phyloP scores from a whole-genome alignment of 2,888 invertebrate genomes.

The Pristionchus japonicus region DNA sequence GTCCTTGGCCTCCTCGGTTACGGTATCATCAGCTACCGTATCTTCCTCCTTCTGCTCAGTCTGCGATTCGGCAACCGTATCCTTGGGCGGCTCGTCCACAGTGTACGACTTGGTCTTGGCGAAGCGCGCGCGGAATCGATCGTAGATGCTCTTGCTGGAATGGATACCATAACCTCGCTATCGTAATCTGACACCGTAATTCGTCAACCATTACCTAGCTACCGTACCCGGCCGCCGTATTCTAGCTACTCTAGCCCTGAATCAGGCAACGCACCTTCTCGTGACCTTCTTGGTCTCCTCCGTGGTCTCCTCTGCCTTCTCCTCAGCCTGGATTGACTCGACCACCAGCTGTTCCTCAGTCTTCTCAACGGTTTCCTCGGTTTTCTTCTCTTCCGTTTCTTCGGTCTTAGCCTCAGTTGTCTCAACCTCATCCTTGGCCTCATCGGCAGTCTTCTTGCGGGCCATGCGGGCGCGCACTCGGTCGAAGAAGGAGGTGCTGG shows the following conservation, averaged over 20 bases:
- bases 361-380: not conserved
- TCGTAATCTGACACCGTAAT: not conserved
- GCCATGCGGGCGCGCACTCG: not conserved
- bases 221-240: not conserved
- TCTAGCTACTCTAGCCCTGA: not conserved
- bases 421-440: not conserved
- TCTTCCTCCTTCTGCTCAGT: not conserved
- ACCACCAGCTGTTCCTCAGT: not conserved
- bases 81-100: not conserved
- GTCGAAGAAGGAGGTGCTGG: not conserved
- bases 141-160: not conserved
- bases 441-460: not conserved
- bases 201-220: no score
- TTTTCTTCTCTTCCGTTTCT: no score
- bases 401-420: not conserved
- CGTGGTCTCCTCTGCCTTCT: not conserved
- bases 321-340: not conserved
- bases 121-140: not conserved
- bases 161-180: not conserved
- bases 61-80: not conserved
- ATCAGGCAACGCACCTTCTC: not conserved
- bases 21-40: not conserved
- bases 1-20: not conserved
- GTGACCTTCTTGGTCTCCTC: not conserved
- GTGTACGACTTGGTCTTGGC: not conserved